Conservation (phyloP, 1,140 invertebrate species). For the Heliconius congener region DNA sequence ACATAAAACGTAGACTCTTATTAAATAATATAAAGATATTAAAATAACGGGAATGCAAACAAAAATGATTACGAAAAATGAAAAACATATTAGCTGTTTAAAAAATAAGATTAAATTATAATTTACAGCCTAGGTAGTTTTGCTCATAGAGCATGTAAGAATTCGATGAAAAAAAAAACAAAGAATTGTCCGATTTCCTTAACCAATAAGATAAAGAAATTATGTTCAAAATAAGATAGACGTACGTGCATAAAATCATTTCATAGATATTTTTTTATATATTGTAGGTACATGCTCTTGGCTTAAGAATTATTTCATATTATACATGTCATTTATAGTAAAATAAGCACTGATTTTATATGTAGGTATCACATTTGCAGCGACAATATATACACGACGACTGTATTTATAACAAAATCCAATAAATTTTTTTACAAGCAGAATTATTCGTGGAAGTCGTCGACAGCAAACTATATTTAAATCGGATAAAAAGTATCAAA, state of each 20-base stretch:
- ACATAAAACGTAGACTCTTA: conserved; percentile 77
- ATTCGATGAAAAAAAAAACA: too few species aligned
- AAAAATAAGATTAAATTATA: not conserved
- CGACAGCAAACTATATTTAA: conserved; percentile 1
- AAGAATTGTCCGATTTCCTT: too few species aligned
- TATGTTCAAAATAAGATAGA: too few species aligned
- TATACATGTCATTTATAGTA: not conserved
- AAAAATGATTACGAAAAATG: conserved; percentile 17
- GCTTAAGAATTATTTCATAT: not conserved
- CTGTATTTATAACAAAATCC: not conserved
- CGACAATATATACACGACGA: not conserved
- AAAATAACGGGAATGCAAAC: conserved; percentile 39
- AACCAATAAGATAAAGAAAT: too few species aligned
- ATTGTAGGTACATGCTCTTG: not conserved
- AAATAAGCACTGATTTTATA: not conserved
- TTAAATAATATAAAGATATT: conserved; percentile 35
- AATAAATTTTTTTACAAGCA: not conserved
- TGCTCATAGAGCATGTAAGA: too few species aligned
- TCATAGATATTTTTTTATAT: not conserved
- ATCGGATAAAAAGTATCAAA: not conserved
- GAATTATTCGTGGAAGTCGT: not conserved
- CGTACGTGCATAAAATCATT: too few species aligned
- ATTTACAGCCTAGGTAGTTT: not conserved
- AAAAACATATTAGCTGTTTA: not conserved
- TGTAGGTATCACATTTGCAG: not conserved